Evolutionary conservation across 37 sponge, comb jelly and placozoan species (phyloP).

Genomic region (Ephydatia muelleri): DNA sequence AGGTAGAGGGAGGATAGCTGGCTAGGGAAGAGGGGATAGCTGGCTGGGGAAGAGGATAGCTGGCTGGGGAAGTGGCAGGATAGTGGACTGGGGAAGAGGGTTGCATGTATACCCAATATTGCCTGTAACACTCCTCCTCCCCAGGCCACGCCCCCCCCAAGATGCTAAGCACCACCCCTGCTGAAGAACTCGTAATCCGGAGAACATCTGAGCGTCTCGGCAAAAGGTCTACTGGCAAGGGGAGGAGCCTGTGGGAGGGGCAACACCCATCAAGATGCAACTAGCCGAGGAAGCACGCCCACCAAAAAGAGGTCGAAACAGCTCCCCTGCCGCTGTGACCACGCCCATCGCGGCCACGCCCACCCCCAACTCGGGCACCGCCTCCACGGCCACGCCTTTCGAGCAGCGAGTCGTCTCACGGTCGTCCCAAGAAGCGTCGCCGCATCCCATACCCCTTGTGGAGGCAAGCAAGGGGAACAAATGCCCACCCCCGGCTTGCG

Average conservation of each 20-base stretch:
- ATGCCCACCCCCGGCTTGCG: slow-evolving; percentile 80
- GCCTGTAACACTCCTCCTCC: too few species aligned
- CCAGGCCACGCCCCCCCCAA: too few species aligned
- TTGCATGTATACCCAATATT: too few species aligned
- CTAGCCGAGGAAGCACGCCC: not conserved
- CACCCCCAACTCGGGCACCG: not conserved
- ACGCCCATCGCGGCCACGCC: not conserved
- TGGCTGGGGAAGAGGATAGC: too few species aligned
- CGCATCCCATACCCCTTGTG: slow-evolving; percentile 76
- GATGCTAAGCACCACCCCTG: too few species aligned
- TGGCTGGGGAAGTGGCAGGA: too few species aligned
- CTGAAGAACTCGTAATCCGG: not conserved
- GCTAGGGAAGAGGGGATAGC: not conserved
- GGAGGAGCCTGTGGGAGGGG: not conserved
- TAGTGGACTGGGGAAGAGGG: too few species aligned
- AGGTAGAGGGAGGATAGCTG: too few species aligned
- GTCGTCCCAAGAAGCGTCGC: slow-evolving; percentile 35
- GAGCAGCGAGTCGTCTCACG: not conserved
- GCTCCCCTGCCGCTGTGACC: not conserved
- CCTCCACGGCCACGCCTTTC: slow-evolving; percentile 1
- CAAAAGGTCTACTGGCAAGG: not conserved
- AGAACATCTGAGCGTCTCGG: not conserved
- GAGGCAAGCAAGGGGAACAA: slow-evolving; percentile 75
- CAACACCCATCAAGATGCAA: not conserved
- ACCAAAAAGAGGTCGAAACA: not conserved